These are phyloP conservation scores for Drosophila pseudoananassae DNA, from an alignment of 1,140 invertebrate genomes.

Conservation along the genomic window DNA sequence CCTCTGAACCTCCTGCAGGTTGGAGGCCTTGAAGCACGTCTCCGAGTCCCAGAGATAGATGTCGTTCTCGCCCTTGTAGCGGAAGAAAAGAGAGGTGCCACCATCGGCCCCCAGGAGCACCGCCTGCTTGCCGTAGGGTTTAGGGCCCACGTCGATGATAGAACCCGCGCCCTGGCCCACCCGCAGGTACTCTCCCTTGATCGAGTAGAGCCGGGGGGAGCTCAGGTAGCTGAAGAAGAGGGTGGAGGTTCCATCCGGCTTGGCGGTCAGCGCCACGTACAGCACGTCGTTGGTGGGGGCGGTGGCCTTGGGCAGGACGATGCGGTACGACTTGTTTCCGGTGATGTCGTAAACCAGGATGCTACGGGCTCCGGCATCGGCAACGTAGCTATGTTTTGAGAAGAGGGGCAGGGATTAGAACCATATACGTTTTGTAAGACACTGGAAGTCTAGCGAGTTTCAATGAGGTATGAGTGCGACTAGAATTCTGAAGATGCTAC, in stretches of 20 bases:
- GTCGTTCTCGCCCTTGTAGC: constrained; percentile 86
- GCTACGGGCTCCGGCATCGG: constrained; percentile 86
- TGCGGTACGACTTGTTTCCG: constrained; percentile 85
- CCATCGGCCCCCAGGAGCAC: constrained; percentile 87
- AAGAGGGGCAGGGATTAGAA: background rate
- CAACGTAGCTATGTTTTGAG: constrained; percentile 83
- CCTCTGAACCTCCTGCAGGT: constrained; percentile 86
- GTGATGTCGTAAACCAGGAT: constrained; percentile 87
- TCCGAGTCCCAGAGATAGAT: constrained; percentile 87
- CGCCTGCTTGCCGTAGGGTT: constrained; percentile 85
- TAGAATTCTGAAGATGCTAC: no score
- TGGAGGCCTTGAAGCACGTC: constrained; percentile 85
- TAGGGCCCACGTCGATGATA: constrained; percentile 86
- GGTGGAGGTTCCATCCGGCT: constrained; percentile 84
- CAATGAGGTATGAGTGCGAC: no score
- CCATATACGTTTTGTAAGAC: background rate
- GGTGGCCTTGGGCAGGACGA: constrained; percentile 86
- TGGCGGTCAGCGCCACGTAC: constrained; percentile 85
- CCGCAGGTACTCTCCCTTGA: constrained; percentile 85
- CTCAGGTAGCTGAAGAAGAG: constrained; percentile 87
- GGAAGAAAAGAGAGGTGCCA: constrained; percentile 86
- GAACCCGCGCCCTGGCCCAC: constrained; percentile 84
- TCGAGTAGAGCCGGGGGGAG: constrained; percentile 86
- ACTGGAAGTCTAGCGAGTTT: background rate
- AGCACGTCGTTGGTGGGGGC: constrained; percentile 85